A percentile compares a stretch with the other conserved stretches of the same genome.
These are phyloP conservation scores for Hyposoter dolosus DNA, from an alignment of 2,888 invertebrate species.

Conservation along the genomic window DNA sequence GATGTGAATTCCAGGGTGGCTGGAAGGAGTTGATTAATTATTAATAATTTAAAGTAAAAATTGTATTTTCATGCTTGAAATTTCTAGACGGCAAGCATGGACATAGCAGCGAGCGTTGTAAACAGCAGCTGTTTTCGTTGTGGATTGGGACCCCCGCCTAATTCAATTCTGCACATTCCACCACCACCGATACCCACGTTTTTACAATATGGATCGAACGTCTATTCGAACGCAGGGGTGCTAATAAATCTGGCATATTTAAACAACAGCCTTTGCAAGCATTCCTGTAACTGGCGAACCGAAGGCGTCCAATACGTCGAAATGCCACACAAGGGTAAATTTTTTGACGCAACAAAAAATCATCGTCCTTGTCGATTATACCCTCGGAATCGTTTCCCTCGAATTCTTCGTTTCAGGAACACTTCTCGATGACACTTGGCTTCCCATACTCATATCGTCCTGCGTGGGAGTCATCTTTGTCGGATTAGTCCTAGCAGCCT, in stretches of 20 bases:
- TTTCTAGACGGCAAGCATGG: slow-evolving; percentile 74
- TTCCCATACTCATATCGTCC: slow-evolving; percentile 91
- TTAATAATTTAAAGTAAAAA: not conserved
- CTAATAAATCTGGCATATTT: slow-evolving; percentile 78
- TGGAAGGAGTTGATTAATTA: not conserved
- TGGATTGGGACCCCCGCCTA: slow-evolving; percentile 91
- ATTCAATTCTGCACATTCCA: slow-evolving; percentile 93
- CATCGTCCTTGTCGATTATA: not conserved
- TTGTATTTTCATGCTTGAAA: not conserved
- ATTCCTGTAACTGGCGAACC: slow-evolving; percentile 83
- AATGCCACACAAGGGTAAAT: slow-evolving; percentile 90
- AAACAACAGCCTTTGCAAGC: slow-evolving; percentile 82
- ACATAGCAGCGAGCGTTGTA: slow-evolving; percentile 73
- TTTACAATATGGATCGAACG: slow-evolving; percentile 86
- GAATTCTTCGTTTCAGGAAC: slow-evolving; percentile 84
- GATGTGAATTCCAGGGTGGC: not conserved
- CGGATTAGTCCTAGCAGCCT: slow-evolving; percentile 91
- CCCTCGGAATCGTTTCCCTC: not conserved
- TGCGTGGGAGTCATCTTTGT: slow-evolving; percentile 92
- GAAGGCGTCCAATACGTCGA: slow-evolving; percentile 92
- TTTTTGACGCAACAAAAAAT: not conserved
- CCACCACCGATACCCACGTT: slow-evolving; percentile 94
- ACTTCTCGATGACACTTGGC: slow-evolving; percentile 92
- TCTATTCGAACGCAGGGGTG: slow-evolving; percentile 77
- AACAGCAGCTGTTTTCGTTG: slow-evolving; percentile 83